phyloP scores from a whole-genome alignment of 2,888 invertebrate species.

The Hydraecia micacea region DNA sequence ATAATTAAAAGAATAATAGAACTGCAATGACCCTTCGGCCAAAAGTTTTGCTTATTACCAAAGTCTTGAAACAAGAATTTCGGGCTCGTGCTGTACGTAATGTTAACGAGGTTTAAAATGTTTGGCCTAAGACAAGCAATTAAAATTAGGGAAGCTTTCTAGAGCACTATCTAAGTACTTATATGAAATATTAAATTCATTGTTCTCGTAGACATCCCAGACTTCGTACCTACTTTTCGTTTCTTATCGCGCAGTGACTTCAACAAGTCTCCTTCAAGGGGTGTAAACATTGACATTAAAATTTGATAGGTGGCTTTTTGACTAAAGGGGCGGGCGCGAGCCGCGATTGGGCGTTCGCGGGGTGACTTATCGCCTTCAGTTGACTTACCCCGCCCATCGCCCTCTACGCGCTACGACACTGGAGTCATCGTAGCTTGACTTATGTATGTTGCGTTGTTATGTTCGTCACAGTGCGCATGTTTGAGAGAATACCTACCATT shows the following conservation, averaged over 20 bases:
- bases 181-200: not conserved
- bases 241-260: slow-evolving; percentile 21
- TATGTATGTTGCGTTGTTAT: slow-evolving; percentile 21
- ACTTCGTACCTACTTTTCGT: not conserved
- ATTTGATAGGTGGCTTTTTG: slow-evolving; percentile 87
- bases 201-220: slow-evolving; percentile 29
- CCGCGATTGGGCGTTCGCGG: slow-evolving; percentile 84
- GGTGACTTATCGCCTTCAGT: slow-evolving; percentile 89
- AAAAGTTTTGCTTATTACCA: not conserved
- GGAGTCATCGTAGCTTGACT: slow-evolving; percentile 51
- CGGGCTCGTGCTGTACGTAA: not conserved
- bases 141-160: not conserved
- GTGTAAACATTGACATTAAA: slow-evolving; percentile 78
- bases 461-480: slow-evolving; percentile 31
- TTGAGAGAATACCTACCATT: slow-evolving; percentile 11
- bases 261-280: slow-evolving; percentile 66
- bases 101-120: not conserved
- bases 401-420: slow-evolving; percentile 65
- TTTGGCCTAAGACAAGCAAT: not conserved
- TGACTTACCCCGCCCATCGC: slow-evolving; percentile 86
- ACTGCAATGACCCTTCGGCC: not conserved
- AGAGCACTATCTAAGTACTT: not conserved
- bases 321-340: slow-evolving; percentile 85
- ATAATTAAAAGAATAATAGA: not conserved
- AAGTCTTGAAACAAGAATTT: not conserved